Percentiles rank a stretch among this genome's conserved stretches.
Evolutionary conservation across 2,113 vertebrate species (phyloP).

Genomic region (Chaetorhynchus papuensis): DNA sequence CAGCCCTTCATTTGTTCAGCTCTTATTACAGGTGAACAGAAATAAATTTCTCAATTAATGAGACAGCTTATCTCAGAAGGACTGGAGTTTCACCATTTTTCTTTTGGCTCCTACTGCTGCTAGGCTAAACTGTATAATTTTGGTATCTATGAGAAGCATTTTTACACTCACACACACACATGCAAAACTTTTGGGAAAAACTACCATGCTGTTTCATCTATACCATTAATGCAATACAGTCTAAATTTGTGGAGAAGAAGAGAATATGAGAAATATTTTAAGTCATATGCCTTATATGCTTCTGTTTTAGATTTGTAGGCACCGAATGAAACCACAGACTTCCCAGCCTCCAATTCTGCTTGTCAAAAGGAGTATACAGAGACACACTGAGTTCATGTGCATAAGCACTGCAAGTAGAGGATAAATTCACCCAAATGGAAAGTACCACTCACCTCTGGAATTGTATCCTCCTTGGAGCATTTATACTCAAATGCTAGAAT

Average conservation of each 20-base stretch:
- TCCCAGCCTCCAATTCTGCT: not conserved
- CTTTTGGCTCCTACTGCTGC: not conserved
- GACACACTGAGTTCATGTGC: not conserved
- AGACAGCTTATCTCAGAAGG: not conserved
- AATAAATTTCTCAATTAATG: not conserved
- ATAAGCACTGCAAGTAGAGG: not conserved
- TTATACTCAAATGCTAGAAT: not conserved
- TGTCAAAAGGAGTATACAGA: not conserved
- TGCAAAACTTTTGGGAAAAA: not conserved
- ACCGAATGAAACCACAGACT: not conserved
- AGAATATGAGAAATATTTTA: not conserved
- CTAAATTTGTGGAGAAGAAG: not conserved
- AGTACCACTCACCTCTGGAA: not conserved
- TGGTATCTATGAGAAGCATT: not conserved
- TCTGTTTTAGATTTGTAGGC: not conserved
- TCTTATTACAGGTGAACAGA: not conserved
- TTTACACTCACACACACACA: accelerated
- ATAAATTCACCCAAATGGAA: not conserved
- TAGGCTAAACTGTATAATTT: not conserved
- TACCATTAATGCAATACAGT: not conserved
- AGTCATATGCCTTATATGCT: not conserved
- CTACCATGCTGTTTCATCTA: not conserved
- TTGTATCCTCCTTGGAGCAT: not conserved
- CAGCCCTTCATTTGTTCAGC: not conserved
- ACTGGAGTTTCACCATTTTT: not conserved